Evolutionary conservation across 2,797 vertebrate genomes (phyloP), one percentile per base, ranked within the genome.

Genomic region (Acipenser ruthenus): DNA sequence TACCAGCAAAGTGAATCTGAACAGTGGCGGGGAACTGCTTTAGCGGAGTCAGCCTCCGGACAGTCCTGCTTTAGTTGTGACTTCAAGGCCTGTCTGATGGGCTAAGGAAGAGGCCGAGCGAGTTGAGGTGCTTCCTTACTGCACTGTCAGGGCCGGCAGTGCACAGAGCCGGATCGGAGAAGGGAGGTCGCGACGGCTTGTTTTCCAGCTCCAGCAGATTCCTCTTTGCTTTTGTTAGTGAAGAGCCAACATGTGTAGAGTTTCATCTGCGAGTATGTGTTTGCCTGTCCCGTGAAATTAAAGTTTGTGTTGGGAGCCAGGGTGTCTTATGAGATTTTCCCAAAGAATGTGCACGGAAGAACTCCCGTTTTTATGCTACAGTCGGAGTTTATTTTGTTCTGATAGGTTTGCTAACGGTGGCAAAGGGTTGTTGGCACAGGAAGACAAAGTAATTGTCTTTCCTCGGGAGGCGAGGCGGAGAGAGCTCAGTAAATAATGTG

Each of bases 291-390:
- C 56, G 15, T 58, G 60, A 68, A 63, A 60, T n/a, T 7, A 53
- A 63, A 49, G 48, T 50, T 64, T 15, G 7, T 48, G 56, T 15
- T 47, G 47, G 59, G n/a, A 60, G 68, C 49, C 8, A 61, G 70
- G 68, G 72, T 48, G 49, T 58, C 6, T 10, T 64, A 8, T 56
- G 63, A 70, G 69, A 67, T 75, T 74, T 71, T 74, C 59, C 68
- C 64, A 67, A 63, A 37, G 23, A 37, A 37, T 37, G 23, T 37
- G 23, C 23, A 37, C 23, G 23, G 23, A 37, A 37, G 2, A 37
- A 37, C 23, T 37, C 23, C 23, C 4, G 23, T 37, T 37, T 37
- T 37, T 37, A 37, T 37, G 37, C 23, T 37, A 37, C 23, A 4
- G 23, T 37, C 2, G 2, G 23, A 37, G 23, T 37, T 37, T 37